These are phyloP conservation scores for Platyrinchus mystaceus DNA, from an alignment of 2,797 vertebrate species.

Conservation along the genomic window DNA sequence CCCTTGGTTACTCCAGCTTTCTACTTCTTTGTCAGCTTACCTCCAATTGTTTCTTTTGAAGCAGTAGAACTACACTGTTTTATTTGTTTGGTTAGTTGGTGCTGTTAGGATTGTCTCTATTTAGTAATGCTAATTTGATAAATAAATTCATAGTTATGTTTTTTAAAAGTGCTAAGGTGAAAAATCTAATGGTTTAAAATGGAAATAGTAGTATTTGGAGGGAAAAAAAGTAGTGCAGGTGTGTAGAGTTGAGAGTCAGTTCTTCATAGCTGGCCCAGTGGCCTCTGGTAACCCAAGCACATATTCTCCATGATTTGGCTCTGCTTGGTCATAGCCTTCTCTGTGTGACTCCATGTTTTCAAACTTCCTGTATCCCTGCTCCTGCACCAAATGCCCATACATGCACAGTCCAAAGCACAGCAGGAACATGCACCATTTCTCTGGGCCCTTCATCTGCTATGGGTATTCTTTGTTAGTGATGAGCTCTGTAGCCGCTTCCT, in stretches of 20 bases:
- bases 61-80: neutral
- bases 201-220: neutral
- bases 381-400: neutral
- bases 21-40: neutral
- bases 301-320: neutral
- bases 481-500: neutral
- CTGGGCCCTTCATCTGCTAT: neutral
- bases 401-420: neutral
- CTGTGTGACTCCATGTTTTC: fast-evolving
- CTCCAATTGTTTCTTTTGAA: neutral
- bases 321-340: neutral
- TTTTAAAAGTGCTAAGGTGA: neutral
- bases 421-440: neutral
- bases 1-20: constrained; percentile 43
- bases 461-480: neutral
- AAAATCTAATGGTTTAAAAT: neutral
- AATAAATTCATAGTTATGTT: neutral
- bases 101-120: neutral
- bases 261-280: neutral
- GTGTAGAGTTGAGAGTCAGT: neutral
- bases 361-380: neutral
- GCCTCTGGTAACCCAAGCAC: neutral
- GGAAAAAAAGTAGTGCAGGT: neutral
- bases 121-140: neutral
- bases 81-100: neutral